A percentile compares a stretch with the other conserved stretches of the same genome.
These are phyloP conservation scores for Gobio occitaniae DNA, from an alignment of 2,797 vertebrate species.

Conservation along the genomic window DNA sequence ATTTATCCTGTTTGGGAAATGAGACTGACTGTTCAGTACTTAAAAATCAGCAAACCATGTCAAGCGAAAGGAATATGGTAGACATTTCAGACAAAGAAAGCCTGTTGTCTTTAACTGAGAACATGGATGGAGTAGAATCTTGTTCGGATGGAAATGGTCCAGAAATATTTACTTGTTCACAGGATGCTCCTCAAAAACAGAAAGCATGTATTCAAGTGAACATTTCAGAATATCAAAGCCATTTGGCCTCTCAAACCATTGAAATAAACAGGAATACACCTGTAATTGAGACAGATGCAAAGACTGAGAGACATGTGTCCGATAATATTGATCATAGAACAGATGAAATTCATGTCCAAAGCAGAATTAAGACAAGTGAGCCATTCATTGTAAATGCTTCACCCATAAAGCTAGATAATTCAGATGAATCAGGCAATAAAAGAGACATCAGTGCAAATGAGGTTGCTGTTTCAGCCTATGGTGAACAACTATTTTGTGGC, in stretches of 20 bases:
- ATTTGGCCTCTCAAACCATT: background rate
- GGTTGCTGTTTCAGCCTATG: background rate
- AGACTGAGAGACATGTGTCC: slow-evolving; percentile 20
- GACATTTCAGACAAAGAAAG: slow-evolving; percentile 21
- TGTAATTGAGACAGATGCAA: slow-evolving; percentile 31
- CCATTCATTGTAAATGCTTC: slow-evolving; percentile 1
- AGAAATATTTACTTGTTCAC: slow-evolving; percentile 4
- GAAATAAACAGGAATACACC: background rate
- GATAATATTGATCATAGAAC: background rate
- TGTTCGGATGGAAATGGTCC: background rate
- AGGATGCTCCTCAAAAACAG: background rate
- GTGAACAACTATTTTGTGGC: slow-evolving; percentile 5
- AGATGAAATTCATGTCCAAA: slow-evolving; percentile 10
- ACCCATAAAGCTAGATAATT: background rate
- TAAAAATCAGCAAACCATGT: slow-evolving; percentile 13
- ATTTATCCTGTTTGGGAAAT: slow-evolving; percentile 24
- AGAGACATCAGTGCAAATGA: background rate
- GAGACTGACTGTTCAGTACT: slow-evolving; percentile 36
- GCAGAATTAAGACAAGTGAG: slow-evolving; percentile 6
- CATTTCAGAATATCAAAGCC: slow-evolving; percentile 1
- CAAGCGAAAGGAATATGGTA: slow-evolving; percentile 23
- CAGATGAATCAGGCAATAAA: slow-evolving; percentile 1
- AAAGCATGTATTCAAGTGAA: background rate
- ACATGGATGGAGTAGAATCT: background rate
- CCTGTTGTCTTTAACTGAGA: background rate